These are phyloP conservation scores for Tridacna crocea DNA, from an alignment of 2,888 invertebrate species.

Conservation along the genomic window DNA sequence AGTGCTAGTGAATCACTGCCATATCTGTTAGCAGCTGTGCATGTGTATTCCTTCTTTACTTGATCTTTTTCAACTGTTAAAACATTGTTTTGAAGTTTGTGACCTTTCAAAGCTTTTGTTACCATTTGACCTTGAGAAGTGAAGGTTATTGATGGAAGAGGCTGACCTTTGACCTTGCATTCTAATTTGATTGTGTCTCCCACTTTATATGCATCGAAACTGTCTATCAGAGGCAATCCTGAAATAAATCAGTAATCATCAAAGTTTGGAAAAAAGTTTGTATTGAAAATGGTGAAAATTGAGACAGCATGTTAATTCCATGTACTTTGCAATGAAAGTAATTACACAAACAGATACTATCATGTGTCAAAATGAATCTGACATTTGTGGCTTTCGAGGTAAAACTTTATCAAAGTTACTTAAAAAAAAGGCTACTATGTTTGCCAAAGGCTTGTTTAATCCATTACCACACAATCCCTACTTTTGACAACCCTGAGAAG, in stretches of 20 bases:
- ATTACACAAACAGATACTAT: too few relatives aligned
- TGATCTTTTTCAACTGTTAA: conserved; percentile 29
- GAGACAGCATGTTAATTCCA: too few relatives aligned
- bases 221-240: conserved; percentile 49
- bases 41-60: conserved; percentile 38
- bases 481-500: too few relatives aligned
- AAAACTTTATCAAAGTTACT: too few relatives aligned
- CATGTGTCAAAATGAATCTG: too few relatives aligned
- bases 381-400: too few relatives aligned
- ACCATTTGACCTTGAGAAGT: conserved; percentile 44
- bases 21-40: conserved; percentile 47
- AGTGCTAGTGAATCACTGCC: conserved; percentile 31
- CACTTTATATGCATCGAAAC: conserved; percentile 38
- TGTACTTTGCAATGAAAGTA: too few relatives aligned
- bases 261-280: too few relatives aligned
- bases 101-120: conserved; percentile 44
- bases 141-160: conserved; percentile 51
- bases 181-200: conserved; percentile 30
- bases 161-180: conserved; percentile 43
- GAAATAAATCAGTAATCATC: not conserved
- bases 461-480: too few relatives aligned
- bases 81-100: conserved; percentile 31
- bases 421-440: too few relatives aligned
- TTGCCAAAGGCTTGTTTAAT: not conserved
- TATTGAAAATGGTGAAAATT: too few relatives aligned